Base-by-base conservation (phyloP, 1,140 invertebrate species). In the Teleogryllus occipitalis region DNA sequence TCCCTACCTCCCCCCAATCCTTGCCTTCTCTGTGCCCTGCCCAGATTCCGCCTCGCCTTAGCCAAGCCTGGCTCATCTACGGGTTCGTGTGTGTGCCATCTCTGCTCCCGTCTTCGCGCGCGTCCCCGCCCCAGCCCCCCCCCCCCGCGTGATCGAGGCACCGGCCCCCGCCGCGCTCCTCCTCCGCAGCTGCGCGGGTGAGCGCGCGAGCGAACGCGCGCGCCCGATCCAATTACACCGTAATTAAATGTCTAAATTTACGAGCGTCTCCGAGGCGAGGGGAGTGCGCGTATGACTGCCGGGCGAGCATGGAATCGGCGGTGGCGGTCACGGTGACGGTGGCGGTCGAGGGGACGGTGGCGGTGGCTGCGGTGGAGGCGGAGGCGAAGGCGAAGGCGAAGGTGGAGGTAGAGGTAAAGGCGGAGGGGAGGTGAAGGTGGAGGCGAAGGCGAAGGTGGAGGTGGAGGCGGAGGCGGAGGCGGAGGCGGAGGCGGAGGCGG, bases 181-280 rank as follows among this genome's bases (percentile, higher is more conserved):
- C 18, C 54, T 65, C 10, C 18, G 54, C 54, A 14, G 10, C 10
- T 0, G 10, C 54, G 54, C 54, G 54, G 10, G 54, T 65, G 10
- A 18, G 54, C 54, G 18, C 10, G 54, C 54, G 18, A 7, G 54
- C 54, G 54, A 65, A 18, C 54, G 54, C 54, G 54, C 10, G 1
- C 54, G 54, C 54, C 54, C 54, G 54, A 65, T 65, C 54, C 54
- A 65, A 65, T 65, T 65, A 65, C 54, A 65, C 54, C 54, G 54
- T 65, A 65, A 65, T 65, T 65, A 65, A 65, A 65, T 65, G 54
- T 65, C 54, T 65, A 65, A 65, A 65, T 65, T 65, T 65, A 65
- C 54, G 54, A 65, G 54, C 54, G 54, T 18, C 27, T 39, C 27
- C 27, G 27, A 5, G 5, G 27, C 54, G 18, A 18, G 54, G 18